phyloP scores from a whole-genome alignment of 2,113 vertebrate genomes.

The Ptilorrhoa leucosticta region DNA sequence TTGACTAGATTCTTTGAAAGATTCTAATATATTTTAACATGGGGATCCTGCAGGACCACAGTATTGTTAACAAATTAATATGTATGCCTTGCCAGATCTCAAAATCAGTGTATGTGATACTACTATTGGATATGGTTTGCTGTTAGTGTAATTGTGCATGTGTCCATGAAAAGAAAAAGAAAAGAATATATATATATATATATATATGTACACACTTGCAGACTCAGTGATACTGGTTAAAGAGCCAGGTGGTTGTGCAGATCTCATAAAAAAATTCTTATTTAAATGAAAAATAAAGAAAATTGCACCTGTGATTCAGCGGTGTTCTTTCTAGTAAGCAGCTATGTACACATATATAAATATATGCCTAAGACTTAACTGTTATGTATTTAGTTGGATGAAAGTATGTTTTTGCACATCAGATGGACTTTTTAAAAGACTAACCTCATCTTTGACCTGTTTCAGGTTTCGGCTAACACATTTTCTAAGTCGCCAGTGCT shows the following conservation, averaged over 20 bases:
- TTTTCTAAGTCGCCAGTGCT: conserved; percentile 92
- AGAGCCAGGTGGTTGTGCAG: not conserved
- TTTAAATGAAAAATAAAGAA: conserved; percentile 31
- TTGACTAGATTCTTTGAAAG: not conserved
- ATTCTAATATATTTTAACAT: not conserved
- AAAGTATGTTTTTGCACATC: conserved; percentile 74
- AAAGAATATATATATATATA: conserved; percentile 48
- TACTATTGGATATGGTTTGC: conserved; percentile 71
- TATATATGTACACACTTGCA: conserved; percentile 68
- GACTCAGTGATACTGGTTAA: not conserved
- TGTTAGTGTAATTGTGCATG: conserved; percentile 75
- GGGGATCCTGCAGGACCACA: conserved; percentile 45
- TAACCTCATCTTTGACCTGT: conserved; percentile 91
- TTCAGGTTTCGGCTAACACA: conserved; percentile 98
- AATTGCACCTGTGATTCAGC: conserved; percentile 27
- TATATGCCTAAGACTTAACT: conserved; percentile 72
- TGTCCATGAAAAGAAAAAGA: conserved; percentile 37
- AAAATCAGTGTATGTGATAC: conserved; percentile 64
- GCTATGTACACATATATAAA: conserved; percentile 78
- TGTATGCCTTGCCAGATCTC: conserved; percentile 68
- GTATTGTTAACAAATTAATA: conserved; percentile 59
- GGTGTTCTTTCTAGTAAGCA: conserved; percentile 10
- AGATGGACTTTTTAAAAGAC: conserved; percentile 79
- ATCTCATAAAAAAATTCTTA: conserved; percentile 30
- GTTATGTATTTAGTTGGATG: conserved; percentile 71